Evolutionary conservation across 2,797 vertebrate species (phyloP).

Genomic region (Pangasius djambal): DNA sequence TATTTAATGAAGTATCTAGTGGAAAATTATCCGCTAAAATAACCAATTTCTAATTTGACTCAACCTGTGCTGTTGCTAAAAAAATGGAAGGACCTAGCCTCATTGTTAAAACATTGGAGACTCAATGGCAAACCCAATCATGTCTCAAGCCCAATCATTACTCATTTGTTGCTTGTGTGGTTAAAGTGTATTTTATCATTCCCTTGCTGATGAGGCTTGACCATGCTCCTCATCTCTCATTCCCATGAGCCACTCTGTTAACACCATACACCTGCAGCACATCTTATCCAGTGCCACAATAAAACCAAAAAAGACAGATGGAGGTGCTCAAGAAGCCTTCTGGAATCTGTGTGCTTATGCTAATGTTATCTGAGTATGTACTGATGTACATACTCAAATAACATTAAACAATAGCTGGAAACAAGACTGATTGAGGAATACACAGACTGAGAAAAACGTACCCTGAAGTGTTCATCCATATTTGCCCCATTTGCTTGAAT

Average conservation of each 20-base stretch:
- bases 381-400: slow-evolving; percentile 11
- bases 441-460: too few species aligned
- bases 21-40: background rate
- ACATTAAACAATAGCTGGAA: too few species aligned
- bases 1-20: background rate
- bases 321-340: slow-evolving; percentile 56
- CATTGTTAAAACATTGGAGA: background rate
- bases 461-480: too few species aligned
- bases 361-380: slow-evolving; percentile 42
- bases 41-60: background rate
- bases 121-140: background rate
- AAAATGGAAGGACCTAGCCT: background rate
- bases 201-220: slow-evolving; percentile 34
- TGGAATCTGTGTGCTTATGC: slow-evolving; percentile 28
- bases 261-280: slow-evolving; percentile 67
- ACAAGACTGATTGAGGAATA: too few species aligned
- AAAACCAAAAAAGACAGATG: slow-evolving; percentile 78
- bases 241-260: slow-evolving; percentile 63
- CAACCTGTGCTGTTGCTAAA: background rate
- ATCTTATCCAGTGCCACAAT: slow-evolving; percentile 76
- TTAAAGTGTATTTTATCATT: slow-evolving; percentile 17
- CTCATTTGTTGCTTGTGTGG: slow-evolving; percentile 1
- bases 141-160: background rate
- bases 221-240: slow-evolving; percentile 69
- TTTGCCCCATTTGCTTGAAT: too few species aligned